Evolutionary conservation across 2,797 vertebrate species (phyloP), one percentile per base, ranked within the genome.

Genomic region (Amphiprion clarkii): DNA sequence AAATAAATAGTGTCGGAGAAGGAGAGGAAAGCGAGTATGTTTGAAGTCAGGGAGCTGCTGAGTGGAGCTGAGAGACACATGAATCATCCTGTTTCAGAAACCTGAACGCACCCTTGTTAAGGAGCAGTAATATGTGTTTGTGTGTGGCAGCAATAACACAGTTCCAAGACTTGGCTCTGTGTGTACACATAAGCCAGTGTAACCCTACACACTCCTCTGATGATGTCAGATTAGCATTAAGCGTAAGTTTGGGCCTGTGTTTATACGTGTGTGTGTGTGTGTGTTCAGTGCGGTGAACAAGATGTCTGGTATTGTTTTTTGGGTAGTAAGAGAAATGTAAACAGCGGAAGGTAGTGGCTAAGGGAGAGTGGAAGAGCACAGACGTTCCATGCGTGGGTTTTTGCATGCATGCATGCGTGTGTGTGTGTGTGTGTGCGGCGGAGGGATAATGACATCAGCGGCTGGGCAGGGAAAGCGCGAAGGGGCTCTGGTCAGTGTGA

Each of bases 201-300:
- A 94, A 95, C 90, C 84, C 87, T 77, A 90, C 90, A 92, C 91
- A 88, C 77, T 62, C 71, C 83, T 42, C 71, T 67, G 78, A 86
- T 95, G 95, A 95, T 93, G 95, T 95, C 92, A 95, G 93, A 95
- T 92, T 95, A 90, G 90, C 92, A 94, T 94, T 93, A 94, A 74
- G 88, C 76, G 29, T 71, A 74, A 84, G 86, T 79, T 83, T 68
- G 52, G 81, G 78, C 67, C 75, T 87, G 80, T 91, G 90, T 91
- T 90, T 89, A 87, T 79, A 60, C 31, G 16, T 75, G 68, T 76
- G 71, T 69, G 78, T n/a, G n/a, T 71, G 72, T 81, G 85, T 83
- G 82, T 84, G 56, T 79, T 84, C 75, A 54, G 49, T 87, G 90
- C 68, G 87, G 80, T 59, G 73, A 81, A 83, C 87, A 82, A 86